Evolutionary conservation across 2,888 invertebrate species (phyloP), one percentile per base, ranked within the genome.

Genomic region (Pterostichus madidus): DNA sequence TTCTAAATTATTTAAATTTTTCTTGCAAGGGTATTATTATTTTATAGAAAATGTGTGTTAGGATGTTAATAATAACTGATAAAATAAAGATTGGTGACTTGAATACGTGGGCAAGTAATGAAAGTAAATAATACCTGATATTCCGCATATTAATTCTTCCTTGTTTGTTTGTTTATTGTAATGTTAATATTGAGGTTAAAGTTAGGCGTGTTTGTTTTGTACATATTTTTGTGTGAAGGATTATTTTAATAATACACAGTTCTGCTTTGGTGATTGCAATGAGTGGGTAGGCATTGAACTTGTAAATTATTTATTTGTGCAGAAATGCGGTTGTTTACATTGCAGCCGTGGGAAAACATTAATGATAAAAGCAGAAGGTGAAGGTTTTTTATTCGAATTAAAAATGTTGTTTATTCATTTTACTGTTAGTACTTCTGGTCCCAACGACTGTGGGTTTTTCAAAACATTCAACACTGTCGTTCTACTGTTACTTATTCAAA

Each of bases 281-380:
- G 59, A 31, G 59, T 59, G 59, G 31, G 59, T 24, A 59, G 59
- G 2, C 59, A 24, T 11, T 59, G 24, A 59, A 59, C 59, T 59
- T 59, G 7, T 24, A 56, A 56, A 56, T 59, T 17, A 11, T 59
- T 59, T 56, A 56, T 56, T 2, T 56, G 24, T 24, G 24, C 3
- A 24, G 24, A 39, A 7, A 39, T 39, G 8, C 39, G 39, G 6
- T 5, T 39, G 39, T 3, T 39, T 39, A 8, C 39, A 39, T 5
- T 39, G 39, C 39, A 7, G 3, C 5, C 39, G 5, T 39, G 39
- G 8, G 39, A 39, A 39, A 39, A 39, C 5, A 3, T 39, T 39
- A 8, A 39, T 39, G 39, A 39, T 39, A 39, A 6, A 24, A 24
- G 2, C 24, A 24, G 24, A 39, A 39, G 39, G 39, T 39, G 6